Conservation (phyloP, 2,888 invertebrate genomes). For the Ischnus inquisitorius region DNA sequence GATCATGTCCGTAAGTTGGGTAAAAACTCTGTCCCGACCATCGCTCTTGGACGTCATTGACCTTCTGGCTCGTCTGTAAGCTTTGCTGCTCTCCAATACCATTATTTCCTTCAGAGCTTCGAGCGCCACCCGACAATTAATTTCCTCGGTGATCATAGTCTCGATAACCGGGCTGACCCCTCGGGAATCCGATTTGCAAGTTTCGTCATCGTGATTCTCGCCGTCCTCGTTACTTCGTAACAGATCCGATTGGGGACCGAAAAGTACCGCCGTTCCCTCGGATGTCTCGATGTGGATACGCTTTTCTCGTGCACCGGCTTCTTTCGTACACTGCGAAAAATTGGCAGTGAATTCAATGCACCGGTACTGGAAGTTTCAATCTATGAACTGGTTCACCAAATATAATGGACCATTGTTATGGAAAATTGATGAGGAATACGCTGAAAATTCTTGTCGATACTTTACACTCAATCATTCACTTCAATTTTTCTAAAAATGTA, state of each 20-base stretch:
- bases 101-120: slow-evolving; percentile 85
- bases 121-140: slow-evolving; percentile 85
- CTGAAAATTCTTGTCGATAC: no score
- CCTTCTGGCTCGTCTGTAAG: background rate
- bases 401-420: no score
- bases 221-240: slow-evolving; percentile 75
- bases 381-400: no score
- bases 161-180: slow-evolving; percentile 85
- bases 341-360: no score
- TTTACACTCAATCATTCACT: no score
- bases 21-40: slow-evolving; percentile 81
- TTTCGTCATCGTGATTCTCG: slow-evolving; percentile 80
- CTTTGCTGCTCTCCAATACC: slow-evolving; percentile 83
- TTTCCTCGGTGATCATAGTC: slow-evolving; percentile 85
- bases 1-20: slow-evolving; percentile 86
- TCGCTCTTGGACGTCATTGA: slow-evolving; percentile 6
- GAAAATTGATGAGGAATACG: no score
- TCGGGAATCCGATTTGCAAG: slow-evolving; percentile 76
- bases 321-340: background rate
- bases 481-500: no score
- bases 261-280: slow-evolving; percentile 78
- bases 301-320: slow-evolving; percentile 25
- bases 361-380: no score
- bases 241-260: slow-evolving; percentile 72
- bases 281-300: slow-evolving; percentile 77